Conservation (phyloP, 2,888 invertebrate genomes). For the Ptychoptera contaminata region DNA sequence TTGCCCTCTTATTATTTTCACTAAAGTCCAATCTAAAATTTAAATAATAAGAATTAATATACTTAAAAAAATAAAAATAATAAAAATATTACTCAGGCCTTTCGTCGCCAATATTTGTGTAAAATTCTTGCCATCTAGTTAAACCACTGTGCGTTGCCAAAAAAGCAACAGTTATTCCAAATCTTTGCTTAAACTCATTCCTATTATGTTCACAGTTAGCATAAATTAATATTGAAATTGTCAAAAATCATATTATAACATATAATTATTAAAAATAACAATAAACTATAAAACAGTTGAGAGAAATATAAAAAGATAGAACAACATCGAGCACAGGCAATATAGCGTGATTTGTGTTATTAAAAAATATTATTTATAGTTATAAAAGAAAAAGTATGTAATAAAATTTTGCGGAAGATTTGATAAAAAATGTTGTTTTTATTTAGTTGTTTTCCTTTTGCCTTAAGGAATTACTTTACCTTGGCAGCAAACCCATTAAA, state of each 20-base stretch:
- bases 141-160: conserved; percentile 82
- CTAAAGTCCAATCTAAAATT: conserved; percentile 36
- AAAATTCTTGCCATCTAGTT: conserved; percentile 72
- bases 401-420: no score
- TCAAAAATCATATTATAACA: no score
- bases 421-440: no score
- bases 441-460: no score
- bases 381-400: no score
- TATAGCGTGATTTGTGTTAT: no score
- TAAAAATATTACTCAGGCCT: conserved; percentile 23
- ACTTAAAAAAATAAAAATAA: neutral
- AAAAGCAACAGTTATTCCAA: conserved; percentile 73
- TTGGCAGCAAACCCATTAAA: conserved; percentile 85
- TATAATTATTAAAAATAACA: no score
- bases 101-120: conserved; percentile 36
- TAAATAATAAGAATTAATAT: neutral
- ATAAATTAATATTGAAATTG: neutral
- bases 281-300: no score
- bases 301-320: no score
- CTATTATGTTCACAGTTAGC: conserved; percentile 32
- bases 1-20: conserved; percentile 56
- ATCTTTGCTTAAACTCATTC: conserved; percentile 66
- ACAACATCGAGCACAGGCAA: no score
- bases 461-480: conserved; percentile 48
- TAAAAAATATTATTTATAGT: no score